Percentiles rank a stretch among this genome's conserved stretches.
Evolutionary conservation across 2,888 invertebrate genomes (phyloP).

Genomic region (Microctonus aethiopoides): DNA sequence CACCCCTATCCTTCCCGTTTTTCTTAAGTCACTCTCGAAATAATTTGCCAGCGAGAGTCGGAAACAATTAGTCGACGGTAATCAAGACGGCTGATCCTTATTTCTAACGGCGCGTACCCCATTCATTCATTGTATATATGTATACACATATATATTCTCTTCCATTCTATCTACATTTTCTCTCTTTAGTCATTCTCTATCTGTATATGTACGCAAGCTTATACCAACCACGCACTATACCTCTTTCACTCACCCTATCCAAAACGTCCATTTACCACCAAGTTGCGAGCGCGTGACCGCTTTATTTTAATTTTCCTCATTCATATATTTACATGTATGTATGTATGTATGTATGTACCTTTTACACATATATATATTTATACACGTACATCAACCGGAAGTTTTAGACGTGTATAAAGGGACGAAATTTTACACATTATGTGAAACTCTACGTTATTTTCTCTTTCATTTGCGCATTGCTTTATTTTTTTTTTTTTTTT

Average conservation of each 20-base stretch:
- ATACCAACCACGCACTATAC: not conserved
- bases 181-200: not conserved
- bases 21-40: slow-evolving; percentile 17
- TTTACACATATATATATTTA: not conserved
- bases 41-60: slow-evolving; percentile 11
- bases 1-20: not conserved
- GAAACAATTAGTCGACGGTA: slow-evolving; percentile 32
- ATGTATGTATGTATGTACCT: not conserved
- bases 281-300: not conserved
- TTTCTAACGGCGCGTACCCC: not conserved
- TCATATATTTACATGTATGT: no score
- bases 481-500: slow-evolving; percentile 24
- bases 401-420: not conserved
- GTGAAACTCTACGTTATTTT: slow-evolving; percentile 25
- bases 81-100: slow-evolving; percentile 29
- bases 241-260: not conserved
- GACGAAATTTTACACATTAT: slow-evolving; percentile 25
- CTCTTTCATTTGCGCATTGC: not conserved
- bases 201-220: not conserved
- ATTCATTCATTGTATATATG: not conserved
- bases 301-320: slow-evolving; percentile 3
- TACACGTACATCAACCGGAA: not conserved
- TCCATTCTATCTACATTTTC: no score
- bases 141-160: no score
- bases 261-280: not conserved